A percentile compares a stretch with the other conserved stretches of the same genome.
Evolutionary conservation across 1,140 invertebrate genomes (phyloP).

Genomic region (Bombus confusus): DNA sequence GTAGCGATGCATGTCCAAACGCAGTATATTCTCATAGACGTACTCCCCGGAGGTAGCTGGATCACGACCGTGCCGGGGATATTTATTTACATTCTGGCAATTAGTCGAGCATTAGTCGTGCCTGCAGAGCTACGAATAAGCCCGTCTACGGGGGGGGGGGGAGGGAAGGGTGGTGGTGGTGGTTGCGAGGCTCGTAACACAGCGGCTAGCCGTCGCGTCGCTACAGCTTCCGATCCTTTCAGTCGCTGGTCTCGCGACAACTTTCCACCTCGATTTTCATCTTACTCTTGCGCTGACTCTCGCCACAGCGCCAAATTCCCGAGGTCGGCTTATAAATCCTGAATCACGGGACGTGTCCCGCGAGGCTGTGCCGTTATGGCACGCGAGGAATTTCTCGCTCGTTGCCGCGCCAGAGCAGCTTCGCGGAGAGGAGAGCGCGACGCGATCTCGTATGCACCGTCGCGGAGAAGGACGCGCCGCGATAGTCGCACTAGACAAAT

Average conservation of each 20-base stretch:
- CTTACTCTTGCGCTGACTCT: background rate
- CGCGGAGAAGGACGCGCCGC: background rate
- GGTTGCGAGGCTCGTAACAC: background rate
- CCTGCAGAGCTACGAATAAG: conserved; percentile 65
- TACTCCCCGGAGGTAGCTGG: conserved; percentile 64
- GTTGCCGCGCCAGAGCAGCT: background rate
- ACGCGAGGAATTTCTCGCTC: background rate
- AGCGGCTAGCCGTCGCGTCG: background rate
- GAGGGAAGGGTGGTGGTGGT: too few relatives aligned
- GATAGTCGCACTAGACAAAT: conserved; percentile 4
- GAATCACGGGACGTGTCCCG: conserved; percentile 7
- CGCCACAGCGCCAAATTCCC: too few relatives aligned
- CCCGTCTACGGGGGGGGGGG: background rate
- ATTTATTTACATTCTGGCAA: conserved; percentile 82
- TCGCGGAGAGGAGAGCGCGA: background rate
- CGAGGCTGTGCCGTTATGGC: background rate
- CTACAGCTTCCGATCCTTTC: background rate
- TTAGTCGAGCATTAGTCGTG: conserved; percentile 79
- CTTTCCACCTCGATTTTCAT: conserved; percentile 7
- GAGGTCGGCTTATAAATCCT: conserved; percentile 14
- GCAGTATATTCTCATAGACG: conserved; percentile 80
- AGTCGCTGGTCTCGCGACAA: background rate
- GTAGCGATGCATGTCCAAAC: conserved; percentile 79
- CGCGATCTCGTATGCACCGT: background rate
- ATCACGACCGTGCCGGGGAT: conserved; percentile 75